Evolutionary conservation across 2,888 invertebrate species (phyloP), one percentile per base, ranked within the genome.

Genomic region (Eupithecia subumbrata): DNA sequence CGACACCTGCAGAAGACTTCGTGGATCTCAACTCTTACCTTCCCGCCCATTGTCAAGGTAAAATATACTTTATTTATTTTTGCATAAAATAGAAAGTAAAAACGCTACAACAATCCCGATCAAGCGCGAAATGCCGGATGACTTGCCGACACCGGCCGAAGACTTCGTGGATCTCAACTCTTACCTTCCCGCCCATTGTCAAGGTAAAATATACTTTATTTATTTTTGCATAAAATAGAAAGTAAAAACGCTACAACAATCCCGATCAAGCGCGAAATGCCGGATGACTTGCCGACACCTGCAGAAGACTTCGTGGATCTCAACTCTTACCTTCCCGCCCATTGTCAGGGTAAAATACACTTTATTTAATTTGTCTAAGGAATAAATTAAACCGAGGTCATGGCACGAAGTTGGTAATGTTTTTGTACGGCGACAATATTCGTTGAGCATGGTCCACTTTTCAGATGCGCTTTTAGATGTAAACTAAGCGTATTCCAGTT

Each of bases 191-290:
- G 34, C 84, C 92, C n/a, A 87, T 91, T 37, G 92, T 93, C 37
- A 94, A 93, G 91, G 94, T 94, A 86, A 34, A 71, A 3, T 70
- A n/a, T 7, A 60, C n/a, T n/a, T 5, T 64, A 11, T 16, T n/a
- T 2, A 9, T 56, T 40, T 12, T 16, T n/a, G n/a, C n/a, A n/a
- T n/a, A n/a, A n/a, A n/a, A n/a, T n/a, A n/a, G n/a, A n/a, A n/a
- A n/a, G n/a, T n/a, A n/a, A n/a, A n/a, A n/a, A 98, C 92, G 97
- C 98, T 0, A 97, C 98, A 0, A 98, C 98, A 89, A 97, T 98
- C 88, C 93, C 98, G 71, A 86, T 88, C 76, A 95, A 95, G 78
- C 90, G 92, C 3, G 95, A 95, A 78, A 85, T 89, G 2, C 91
- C 90, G 0, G 94, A 94, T 80, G 94, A 94, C 67, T 87, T 88